Evolutionary conservation across 2,797 vertebrate genomes (phyloP).

Genomic region (Poecilia picta): DNA sequence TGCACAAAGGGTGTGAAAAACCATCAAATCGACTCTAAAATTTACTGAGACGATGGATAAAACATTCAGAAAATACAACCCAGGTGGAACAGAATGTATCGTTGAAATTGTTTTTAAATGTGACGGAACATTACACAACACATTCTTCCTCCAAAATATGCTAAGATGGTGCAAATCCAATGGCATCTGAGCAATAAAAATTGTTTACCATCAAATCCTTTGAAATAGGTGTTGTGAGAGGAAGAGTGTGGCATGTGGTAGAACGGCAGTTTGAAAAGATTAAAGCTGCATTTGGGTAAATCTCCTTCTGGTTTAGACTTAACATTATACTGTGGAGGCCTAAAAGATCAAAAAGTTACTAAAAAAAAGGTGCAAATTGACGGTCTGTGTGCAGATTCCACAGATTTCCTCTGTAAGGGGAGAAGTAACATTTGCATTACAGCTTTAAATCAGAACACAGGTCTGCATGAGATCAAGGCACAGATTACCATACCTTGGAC

Average conservation of each 20-base stretch:
- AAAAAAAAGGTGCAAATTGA: not conserved
- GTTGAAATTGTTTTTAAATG: slow-evolving; percentile 67
- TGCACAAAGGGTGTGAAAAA: slow-evolving; percentile 45
- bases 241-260: slow-evolving; percentile 41
- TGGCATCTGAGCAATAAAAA: slow-evolving; percentile 62
- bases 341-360: not conserved
- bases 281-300: slow-evolving; percentile 34
- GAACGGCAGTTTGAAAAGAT: slow-evolving; percentile 53
- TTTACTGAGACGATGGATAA: slow-evolving; percentile 36
- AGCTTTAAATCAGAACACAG: not conserved
- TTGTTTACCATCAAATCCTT: slow-evolving; percentile 61
- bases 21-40: slow-evolving; percentile 52
- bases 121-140: slow-evolving; percentile 52
- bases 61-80: slow-evolving; percentile 55
- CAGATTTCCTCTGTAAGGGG: not conserved
- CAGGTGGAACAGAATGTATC: slow-evolving; percentile 32
- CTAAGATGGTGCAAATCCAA: slow-evolving; percentile 61
- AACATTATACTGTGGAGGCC: not conserved
- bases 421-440: not conserved
- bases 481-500: slow-evolving; percentile 87
- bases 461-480: not conserved
- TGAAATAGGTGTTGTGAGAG: slow-evolving; percentile 48
- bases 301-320: slow-evolving; percentile 38
- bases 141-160: slow-evolving; percentile 55
- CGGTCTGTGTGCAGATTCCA: not conserved